Evolutionary conservation across 2,113 vertebrate species (phyloP).

Genomic region (Thomomys bottae): DNA sequence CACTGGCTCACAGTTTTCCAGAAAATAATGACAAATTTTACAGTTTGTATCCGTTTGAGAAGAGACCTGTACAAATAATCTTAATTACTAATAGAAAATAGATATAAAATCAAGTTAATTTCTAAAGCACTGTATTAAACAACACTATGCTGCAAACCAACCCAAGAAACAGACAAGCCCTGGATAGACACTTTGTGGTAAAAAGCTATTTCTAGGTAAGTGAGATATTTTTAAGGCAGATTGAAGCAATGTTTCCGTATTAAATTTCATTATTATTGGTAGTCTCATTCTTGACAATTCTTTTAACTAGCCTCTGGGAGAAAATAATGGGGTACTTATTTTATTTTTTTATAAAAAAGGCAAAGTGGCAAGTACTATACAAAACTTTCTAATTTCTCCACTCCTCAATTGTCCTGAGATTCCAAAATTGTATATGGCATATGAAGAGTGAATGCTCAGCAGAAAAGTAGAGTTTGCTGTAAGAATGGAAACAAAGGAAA

Average conservation of each 20-base stretch:
- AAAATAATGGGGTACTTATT: slow-evolving; percentile 42
- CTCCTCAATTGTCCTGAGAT: slow-evolving; percentile 68
- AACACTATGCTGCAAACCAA: not conserved
- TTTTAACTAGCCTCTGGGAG: not conserved
- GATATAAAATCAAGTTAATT: not conserved
- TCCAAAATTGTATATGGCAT: slow-evolving; percentile 63
- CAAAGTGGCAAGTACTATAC: slow-evolving; percentile 60
- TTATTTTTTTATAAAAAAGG: slow-evolving; percentile 49
- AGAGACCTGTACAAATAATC: not conserved
- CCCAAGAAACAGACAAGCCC: not conserved
- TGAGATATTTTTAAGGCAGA: slow-evolving; percentile 34
- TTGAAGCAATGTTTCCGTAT: not conserved
- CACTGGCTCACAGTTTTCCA: not conserved
- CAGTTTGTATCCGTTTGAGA: not conserved
- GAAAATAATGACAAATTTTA: not conserved
- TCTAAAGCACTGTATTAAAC: not conserved
- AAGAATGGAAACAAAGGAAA: not conserved
- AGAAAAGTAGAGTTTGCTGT: slow-evolving; percentile 5
- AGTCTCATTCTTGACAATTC: not conserved
- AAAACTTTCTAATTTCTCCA: slow-evolving; percentile 71
- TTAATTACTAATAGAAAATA: slow-evolving; percentile 11
- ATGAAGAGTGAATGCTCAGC: slow-evolving; percentile 56
- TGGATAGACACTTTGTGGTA: no score
- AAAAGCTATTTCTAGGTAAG: not conserved
- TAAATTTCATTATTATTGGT: not conserved